Evolutionary conservation across 2,888 invertebrate species (phyloP), one percentile per base, ranked within the genome.

Genomic region (Atherix ibis): DNA sequence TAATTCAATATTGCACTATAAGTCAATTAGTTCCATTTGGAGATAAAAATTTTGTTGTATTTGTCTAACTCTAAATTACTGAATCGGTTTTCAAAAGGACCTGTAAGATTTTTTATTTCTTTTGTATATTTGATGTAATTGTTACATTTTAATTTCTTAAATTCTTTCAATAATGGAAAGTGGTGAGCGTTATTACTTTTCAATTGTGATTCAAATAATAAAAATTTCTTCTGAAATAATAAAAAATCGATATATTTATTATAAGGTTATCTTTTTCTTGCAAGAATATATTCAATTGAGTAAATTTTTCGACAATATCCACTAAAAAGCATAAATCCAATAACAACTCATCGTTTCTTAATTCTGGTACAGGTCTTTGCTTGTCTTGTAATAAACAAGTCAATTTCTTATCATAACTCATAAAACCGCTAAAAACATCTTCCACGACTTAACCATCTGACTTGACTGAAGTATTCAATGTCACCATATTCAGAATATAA

Each of bases 371-470:
- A 8, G 15, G n/a, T 24, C 4, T 17, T 10, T 29, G 12, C 15
- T 24, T 34, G 16, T 2, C 27, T 27, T 28, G 6, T 28, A 22
- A 32, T 32, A 36, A 32, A 36, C 10, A 31, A 24, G 4, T 18
- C 16, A 16, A 36, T 36, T 32, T 32, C 27, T 17, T 36, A 8
- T 10, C 2, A 10, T 16, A 36, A 24, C 9, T 36, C 32, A 25
- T 15, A 36, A 36, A 36, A 36, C 24, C 36, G 31, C 19, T 31
- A 13, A 18, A 36, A 32, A 27, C 22, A 32, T 27, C 24, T 32
- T 24, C 36, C 32, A 19, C 36, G 32, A 30, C 33, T 37, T 15
- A 33, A 18, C 36, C 36, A 33, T 29, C 30, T 37, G 10, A 32
- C 26, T 15, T 37, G 16, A 12, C 15, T 37, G 12, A 37, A 37